These are phyloP conservation scores for Trachymyrmex cornetzi DNA, from an alignment of 1,140 invertebrate genomes.

Conservation along the genomic window DNA sequence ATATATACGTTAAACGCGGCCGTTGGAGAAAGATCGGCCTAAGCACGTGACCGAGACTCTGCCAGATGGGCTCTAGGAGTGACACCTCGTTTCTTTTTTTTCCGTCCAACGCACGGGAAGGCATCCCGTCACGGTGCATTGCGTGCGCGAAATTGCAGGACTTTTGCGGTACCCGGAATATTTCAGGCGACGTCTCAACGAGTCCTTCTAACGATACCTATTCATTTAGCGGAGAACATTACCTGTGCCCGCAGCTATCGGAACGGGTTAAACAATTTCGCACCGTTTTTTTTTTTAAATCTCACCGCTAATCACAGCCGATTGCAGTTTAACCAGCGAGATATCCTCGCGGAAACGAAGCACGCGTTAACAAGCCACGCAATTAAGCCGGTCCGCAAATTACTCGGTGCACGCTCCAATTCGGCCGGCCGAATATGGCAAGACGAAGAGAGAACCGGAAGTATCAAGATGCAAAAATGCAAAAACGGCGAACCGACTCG, in stretches of 20 bases:
- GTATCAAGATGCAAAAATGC: conserved; percentile 61
- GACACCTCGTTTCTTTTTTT: conserved; percentile 7
- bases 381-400: conserved; percentile 59
- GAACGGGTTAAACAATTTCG: neutral
- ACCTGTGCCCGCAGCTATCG: too few species aligned
- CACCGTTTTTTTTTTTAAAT: conserved; percentile 1
- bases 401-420: conserved; percentile 58
- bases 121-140: conserved; percentile 19
- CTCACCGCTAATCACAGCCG: conserved; percentile 5
- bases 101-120: neutral
- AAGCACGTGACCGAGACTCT: conserved; percentile 69
- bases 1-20: conserved; percentile 53
- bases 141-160: conserved; percentile 21
- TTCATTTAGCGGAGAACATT: neutral
- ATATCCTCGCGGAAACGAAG: conserved; percentile 33
- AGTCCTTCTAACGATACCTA: neutral
- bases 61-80: conserved; percentile 44
- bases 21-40: conserved; percentile 66
- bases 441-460: conserved; percentile 55
- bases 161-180: neutral
- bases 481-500: conserved; percentile 53
- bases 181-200: neutral
- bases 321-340: neutral
- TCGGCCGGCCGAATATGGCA: conserved; percentile 39
- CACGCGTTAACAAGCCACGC: conserved; percentile 51